phyloP scores from a whole-genome alignment of 2,797 vertebrate genomes.

The Dicrostonyx torquatus region DNA sequence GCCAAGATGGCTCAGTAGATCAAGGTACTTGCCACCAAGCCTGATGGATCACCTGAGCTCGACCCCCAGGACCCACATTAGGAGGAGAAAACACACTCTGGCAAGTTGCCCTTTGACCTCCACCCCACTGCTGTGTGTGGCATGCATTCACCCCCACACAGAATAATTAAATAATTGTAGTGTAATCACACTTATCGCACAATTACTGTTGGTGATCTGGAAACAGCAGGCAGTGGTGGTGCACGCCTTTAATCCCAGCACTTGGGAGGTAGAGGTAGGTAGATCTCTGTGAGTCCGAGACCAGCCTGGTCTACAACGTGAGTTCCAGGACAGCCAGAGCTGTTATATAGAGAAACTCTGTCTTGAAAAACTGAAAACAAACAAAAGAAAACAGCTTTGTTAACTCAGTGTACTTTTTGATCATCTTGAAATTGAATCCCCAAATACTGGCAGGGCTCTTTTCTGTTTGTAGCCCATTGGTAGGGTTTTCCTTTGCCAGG shows the following conservation, averaged over 20 bases:
- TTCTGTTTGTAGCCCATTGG: background rate
- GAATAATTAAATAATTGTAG: background rate
- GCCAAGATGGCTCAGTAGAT: background rate
- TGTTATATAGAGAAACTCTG: too few species aligned
- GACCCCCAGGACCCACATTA: background rate
- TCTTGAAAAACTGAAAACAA: too few species aligned
- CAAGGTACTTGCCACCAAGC: background rate
- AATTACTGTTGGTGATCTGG: background rate
- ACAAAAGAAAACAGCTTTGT: conserved; percentile 8
- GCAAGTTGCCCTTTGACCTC: background rate
- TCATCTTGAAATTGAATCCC: background rate
- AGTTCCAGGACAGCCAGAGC: too few species aligned
- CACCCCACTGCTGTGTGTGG: background rate
- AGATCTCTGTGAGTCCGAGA: too few species aligned
- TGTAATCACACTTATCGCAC: background rate
- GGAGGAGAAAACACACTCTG: background rate
- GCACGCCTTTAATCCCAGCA: too few species aligned
- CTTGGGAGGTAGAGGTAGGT: too few species aligned
- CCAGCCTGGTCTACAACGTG: too few species aligned
- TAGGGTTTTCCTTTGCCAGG: background rate
- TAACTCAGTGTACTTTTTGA: background rate
- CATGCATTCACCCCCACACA: background rate
- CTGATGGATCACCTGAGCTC: background rate
- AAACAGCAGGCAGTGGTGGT: background rate
- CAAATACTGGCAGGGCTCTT: background rate